These are phyloP conservation scores for Tolypeutes matacus DNA, from an alignment of 2,797 vertebrate genomes.

Conservation along the genomic window DNA sequence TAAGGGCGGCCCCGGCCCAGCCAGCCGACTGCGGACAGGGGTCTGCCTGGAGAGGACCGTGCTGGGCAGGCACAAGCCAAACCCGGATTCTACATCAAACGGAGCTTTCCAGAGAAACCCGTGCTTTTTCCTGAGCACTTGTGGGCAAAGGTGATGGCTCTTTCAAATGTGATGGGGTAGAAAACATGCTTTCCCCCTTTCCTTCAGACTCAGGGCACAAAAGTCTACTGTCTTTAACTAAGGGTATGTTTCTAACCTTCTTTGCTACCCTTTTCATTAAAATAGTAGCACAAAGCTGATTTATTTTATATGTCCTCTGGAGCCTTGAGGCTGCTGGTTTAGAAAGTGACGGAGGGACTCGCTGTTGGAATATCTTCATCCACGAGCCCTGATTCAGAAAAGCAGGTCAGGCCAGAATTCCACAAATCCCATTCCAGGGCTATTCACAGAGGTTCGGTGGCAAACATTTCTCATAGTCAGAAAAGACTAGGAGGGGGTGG, in stretches of 20 bases:
- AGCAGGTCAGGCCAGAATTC: not conserved
- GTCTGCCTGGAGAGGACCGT: too few relatives aligned
- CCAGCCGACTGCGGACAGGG: not conserved
- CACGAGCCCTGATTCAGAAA: not conserved
- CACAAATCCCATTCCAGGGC: not conserved
- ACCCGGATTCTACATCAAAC: fast-evolving
- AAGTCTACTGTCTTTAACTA: not conserved
- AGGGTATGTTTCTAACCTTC: fast-evolving
- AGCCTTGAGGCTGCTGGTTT: not conserved
- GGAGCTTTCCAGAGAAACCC: not conserved
- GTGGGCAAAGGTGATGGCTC: not conserved
- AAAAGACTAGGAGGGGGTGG: too few relatives aligned
- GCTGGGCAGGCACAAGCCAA: not conserved
- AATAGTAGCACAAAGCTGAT: not conserved
- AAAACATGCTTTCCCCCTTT: not conserved
- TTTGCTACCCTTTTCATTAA: not conserved
- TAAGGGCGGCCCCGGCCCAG: fast-evolving
- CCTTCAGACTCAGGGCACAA: not conserved
- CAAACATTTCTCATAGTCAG: not conserved
- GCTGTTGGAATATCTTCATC: not conserved
- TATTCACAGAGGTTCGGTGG: not conserved
- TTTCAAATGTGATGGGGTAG: not conserved
- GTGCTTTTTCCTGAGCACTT: not conserved
- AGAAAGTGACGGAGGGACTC: not conserved
- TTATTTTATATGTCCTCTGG: not conserved